Conservation (phyloP, 2,888 invertebrate genomes). For the Netelia melanura region DNA sequence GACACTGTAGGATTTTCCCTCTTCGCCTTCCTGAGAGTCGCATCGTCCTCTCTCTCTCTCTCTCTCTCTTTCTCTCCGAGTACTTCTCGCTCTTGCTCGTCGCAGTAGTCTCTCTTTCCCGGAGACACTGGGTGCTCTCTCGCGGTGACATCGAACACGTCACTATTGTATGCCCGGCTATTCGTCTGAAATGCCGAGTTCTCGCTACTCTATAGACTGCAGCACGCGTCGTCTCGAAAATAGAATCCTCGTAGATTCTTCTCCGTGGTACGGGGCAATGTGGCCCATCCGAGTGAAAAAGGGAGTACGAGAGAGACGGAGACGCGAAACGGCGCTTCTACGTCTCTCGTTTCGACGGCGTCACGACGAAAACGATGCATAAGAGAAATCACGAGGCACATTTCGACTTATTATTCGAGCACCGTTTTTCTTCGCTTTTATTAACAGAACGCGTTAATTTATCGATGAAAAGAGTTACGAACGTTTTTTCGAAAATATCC, state of each 20-base stretch:
- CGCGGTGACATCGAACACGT: slow-evolving; percentile 73
- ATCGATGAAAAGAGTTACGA: too few relatives aligned
- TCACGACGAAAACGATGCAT: slow-evolving; percentile 37
- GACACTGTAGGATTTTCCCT: neutral
- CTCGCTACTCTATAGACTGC: slow-evolving; percentile 61
- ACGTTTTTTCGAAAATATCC: too few relatives aligned
- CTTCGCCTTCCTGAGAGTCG: neutral
- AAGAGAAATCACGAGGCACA: neutral
- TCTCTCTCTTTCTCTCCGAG: slow-evolving; percentile 29
- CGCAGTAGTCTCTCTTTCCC: slow-evolving; percentile 26
- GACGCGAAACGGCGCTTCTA: slow-evolving; percentile 49
- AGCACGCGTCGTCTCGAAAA: slow-evolving; percentile 68
- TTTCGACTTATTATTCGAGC: neutral
- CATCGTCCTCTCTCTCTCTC: slow-evolving; percentile 33
- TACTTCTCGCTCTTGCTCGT: slow-evolving; percentile 36
- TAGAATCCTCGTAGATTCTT: slow-evolving; percentile 70
- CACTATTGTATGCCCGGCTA: slow-evolving; percentile 73
- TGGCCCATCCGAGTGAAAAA: slow-evolving; percentile 47
- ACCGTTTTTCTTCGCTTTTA: too few relatives aligned
- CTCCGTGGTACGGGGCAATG: slow-evolving; percentile 68
- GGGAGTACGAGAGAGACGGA: slow-evolving; percentile 5
- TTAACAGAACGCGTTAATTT: too few relatives aligned
- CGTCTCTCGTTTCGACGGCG: slow-evolving; percentile 59
- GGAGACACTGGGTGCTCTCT: slow-evolving; percentile 42
- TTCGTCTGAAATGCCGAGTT: slow-evolving; percentile 72